Evolutionary conservation across 2,113 vertebrate species (phyloP), one percentile per base, ranked within the genome.

Genomic region (pig (Sus scrofa)): DNA sequence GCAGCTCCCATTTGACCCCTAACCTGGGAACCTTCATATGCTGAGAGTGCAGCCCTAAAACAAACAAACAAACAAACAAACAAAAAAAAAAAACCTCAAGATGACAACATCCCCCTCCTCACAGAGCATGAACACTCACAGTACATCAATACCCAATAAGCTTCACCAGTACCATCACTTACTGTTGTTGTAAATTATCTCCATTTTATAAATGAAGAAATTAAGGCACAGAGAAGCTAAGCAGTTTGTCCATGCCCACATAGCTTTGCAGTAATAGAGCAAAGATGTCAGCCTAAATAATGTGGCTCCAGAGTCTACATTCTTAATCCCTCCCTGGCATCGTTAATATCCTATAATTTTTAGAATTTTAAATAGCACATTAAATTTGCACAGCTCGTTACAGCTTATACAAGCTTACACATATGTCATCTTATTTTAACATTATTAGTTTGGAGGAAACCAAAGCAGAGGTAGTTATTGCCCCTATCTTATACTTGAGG

Each of bases 191-290:
- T 62, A 74, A 84, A 74, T 81, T 22, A 70, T 63, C 24, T 81
- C 74, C 60, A 12, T 77, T 81, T 62, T 50, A 90, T 12, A 77
- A 27, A 84, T 58, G 34, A 84, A 90, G 83, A 86, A 92, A 83
- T 32, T 65, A 52, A 93, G 89, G 22, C 16, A 24, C 63, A 91
- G 27, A 78, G 67, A 67, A 3, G 9, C 20, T 85, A 79, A 85
- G 30, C 9, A 75, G 39, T 34, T 85, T 92, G 19, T 62, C 81
- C 16, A 32, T 4, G 18, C 27, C 27, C 74, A 77, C 26, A 54
- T 7, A 81, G 20, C 34, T 14, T 82, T 73, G 37, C 44, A 74
- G 91, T 13, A 26, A 2, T 4, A 95, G 54, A 74, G 30, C 27
- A 84, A 92, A 87, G 18, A n/a, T 26, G 39, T 63, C 1, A 26